Base-by-base conservation (phyloP, 37 sponge, comb jelly and placozoan species). In the Haliclona indistincta region DNA sequence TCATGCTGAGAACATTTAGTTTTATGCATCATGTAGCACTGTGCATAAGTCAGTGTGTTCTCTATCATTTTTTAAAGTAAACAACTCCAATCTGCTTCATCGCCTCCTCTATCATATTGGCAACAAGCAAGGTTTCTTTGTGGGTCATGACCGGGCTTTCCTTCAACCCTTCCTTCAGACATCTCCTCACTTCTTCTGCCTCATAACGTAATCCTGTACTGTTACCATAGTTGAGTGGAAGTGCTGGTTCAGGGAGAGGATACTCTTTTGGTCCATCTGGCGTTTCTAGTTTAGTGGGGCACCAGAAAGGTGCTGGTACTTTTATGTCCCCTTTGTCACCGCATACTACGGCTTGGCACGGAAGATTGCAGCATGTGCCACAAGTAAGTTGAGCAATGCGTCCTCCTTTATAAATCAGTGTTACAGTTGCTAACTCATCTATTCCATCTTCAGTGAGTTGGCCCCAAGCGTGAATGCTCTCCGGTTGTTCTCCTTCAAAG, bases 161-260 rank as follows among this genome's bases (percentile, higher is more conserved):
- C 34, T 63, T 87, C 71, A 69, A 73, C 15, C 84, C 84, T 17
- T 55, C 84, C 51, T 72, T 36, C 20, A 92, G 29, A 47, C 93
- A 92, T 22, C 11, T 26, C 0, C 75, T 22, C 30, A 92, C 84
- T 30, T 83, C 88, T 43, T 79, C 74, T 7, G 88, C 93, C 43
- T 92, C 93, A 63, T 92, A 92, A 2, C 74, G 33, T 42, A 92
- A 47, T 26, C 93, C 93, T 19, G 43, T 29, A 33, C 88, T 76
- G 68, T 87, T 83, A 30, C 39, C 39, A 44, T 45, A 87, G 62
- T 79, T 82, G 1, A 22, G 23, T 0, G 81, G 81, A 3, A 63
- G 54, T 43, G 41, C 2, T 4, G 56, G 66, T 4, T 63, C 34
- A 22, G 85, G 85, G 26, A 84, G 67, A 17, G 89, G 84, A 35